These are phyloP conservation scores for Thymelicus sylvestris DNA, from an alignment of 2,888 invertebrate species.

Conservation along the genomic window DNA sequence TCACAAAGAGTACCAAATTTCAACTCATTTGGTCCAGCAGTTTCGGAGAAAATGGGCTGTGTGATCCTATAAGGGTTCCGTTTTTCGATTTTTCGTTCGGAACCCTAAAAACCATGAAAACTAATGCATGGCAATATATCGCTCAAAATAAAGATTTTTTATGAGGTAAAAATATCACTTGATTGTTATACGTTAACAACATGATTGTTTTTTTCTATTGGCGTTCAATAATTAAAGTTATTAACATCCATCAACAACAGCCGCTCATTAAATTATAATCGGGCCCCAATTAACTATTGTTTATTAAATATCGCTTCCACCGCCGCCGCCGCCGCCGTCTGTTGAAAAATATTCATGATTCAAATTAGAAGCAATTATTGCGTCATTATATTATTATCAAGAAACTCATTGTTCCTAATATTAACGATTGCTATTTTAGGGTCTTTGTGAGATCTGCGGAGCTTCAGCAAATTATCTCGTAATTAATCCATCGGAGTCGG, in stretches of 20 bases:
- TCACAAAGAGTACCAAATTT: no score
- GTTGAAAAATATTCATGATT: conserved; percentile 41
- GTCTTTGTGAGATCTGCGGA: conserved; percentile 34
- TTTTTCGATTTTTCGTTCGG: no score
- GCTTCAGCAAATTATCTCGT: conserved; percentile 42
- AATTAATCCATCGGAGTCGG: conserved; percentile 43
- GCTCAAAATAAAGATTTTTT: no score
- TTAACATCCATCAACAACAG: conserved; percentile 1
- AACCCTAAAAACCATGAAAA: no score
- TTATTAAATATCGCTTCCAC: conserved; percentile 37
- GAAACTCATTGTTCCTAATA: conserved; percentile 33
- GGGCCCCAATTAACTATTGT: conserved; percentile 58
- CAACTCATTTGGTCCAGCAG: no score
- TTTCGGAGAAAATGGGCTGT: no score
- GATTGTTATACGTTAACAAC: no score
- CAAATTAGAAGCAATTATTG: conserved; percentile 38
- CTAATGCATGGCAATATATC: no score
- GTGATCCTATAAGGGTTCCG: no score
- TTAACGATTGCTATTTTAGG: conserved; percentile 37
- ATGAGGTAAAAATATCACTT: no score
- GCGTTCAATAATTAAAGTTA: not conserved
- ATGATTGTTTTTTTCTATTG: no score
- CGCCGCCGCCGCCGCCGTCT: not conserved
- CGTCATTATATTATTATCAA: conserved; percentile 28
- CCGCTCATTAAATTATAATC: conserved; percentile 54